phyloP scores from a whole-genome alignment of 64 coral and sea anemone species.

The Catalaphyllia jardinei region DNA sequence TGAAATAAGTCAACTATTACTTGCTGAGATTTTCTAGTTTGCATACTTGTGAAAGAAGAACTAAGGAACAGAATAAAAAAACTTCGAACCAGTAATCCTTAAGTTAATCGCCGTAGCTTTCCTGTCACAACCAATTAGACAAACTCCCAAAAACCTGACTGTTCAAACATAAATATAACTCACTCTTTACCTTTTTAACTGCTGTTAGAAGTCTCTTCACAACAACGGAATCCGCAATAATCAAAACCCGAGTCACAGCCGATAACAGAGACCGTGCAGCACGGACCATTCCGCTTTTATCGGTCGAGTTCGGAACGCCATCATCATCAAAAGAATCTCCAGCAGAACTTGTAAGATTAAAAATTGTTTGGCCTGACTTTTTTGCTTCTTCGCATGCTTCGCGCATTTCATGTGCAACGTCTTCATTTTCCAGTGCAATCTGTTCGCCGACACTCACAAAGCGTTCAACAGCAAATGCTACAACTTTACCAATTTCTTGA shows the following conservation, averaged over 20 bases:
- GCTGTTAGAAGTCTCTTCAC: conserved; percentile 87
- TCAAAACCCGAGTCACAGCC: conserved; percentile 87
- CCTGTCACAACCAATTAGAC: neutral
- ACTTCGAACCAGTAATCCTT: conserved; percentile 11
- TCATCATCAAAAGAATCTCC: conserved; percentile 29
- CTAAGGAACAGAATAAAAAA: conserved; percentile 15
- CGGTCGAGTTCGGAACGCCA: conserved; percentile 40
- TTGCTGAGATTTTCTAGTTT: neutral
- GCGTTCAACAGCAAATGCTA: conserved; percentile 77
- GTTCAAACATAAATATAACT: neutral
- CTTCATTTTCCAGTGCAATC: conserved; percentile 89
- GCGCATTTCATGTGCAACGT: conserved; percentile 88
- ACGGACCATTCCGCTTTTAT: conserved; percentile 82
- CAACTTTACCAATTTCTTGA: conserved; percentile 76
- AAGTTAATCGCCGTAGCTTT: neutral
- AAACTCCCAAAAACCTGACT: neutral
- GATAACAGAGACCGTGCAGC: conserved; percentile 83
- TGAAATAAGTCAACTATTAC: neutral
- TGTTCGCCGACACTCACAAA: conserved; percentile 99
- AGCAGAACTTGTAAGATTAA: conserved; percentile 64
- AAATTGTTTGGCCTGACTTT: conserved; percentile 83
- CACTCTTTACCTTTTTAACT: conserved; percentile 86
- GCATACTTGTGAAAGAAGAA: neutral
- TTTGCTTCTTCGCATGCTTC: conserved; percentile 94
- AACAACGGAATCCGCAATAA: conserved; percentile 91